phyloP scores from a whole-genome alignment of 2,888 invertebrate genomes.

The Hipparchia semele region DNA sequence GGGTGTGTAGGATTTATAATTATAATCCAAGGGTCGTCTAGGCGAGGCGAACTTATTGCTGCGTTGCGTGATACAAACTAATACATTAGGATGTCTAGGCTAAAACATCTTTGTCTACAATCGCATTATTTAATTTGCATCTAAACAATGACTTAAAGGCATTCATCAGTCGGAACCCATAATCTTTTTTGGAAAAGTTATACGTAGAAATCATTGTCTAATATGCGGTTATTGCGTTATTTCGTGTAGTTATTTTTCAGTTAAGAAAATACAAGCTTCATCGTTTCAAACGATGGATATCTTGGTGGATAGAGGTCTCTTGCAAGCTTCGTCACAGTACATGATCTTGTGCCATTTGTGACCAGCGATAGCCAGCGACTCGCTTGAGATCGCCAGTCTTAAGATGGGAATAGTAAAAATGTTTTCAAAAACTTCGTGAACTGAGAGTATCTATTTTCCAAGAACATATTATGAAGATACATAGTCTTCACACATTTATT shows the following conservation, averaged over 20 bases:
- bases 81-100: slow-evolving; percentile 8
- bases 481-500: slow-evolving; percentile 25
- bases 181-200: background rate
- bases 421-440: background rate
- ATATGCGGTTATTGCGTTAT: background rate
- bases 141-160: background rate
- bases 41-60: slow-evolving; percentile 6
- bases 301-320: too few species aligned
- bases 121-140: slow-evolving; percentile 7
- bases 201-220: too few species aligned
- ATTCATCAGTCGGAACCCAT: background rate
- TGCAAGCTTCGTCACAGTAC: too few species aligned
- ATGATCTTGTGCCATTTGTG: too few species aligned
- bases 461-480: slow-evolving; percentile 12
- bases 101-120: slow-evolving; percentile 1
- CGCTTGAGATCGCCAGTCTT: too few species aligned
- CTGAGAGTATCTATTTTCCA: background rate
- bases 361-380: too few species aligned
- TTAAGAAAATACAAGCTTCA: too few species aligned
- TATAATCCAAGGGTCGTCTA: background rate
- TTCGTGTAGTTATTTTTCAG: too few species aligned
- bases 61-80: background rate
- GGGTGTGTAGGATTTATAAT: background rate
- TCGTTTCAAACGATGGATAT: too few species aligned
- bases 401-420: background rate